Evolutionary conservation across 2,888 invertebrate genomes (phyloP).

Genomic region (Oscheius onirici): DNA sequence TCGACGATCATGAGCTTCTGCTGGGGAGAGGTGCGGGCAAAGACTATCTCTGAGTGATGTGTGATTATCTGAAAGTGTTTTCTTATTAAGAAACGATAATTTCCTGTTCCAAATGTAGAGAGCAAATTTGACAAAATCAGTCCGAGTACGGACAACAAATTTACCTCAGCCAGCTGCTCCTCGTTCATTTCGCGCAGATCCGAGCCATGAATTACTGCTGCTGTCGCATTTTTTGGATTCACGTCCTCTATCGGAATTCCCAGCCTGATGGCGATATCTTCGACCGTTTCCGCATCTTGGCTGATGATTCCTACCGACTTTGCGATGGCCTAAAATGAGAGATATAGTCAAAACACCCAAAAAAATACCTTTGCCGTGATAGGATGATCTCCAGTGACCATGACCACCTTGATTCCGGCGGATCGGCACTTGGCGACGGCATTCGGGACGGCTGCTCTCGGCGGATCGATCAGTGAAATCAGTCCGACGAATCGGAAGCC

Average conservation of each 20-base stretch:
- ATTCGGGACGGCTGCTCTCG: constrained; percentile 73
- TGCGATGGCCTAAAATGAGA: constrained; percentile 74
- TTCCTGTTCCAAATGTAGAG: no score
- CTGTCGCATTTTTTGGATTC: constrained; percentile 66
- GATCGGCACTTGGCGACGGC: constrained; percentile 73
- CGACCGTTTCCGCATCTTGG: constrained; percentile 75
- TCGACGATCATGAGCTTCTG: constrained; percentile 77
- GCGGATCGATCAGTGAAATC: constrained; percentile 74
- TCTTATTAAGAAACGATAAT: background rate
- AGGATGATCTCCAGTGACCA: constrained; percentile 77
- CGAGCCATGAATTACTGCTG: constrained; percentile 72
- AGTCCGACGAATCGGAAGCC: constrained; percentile 77
- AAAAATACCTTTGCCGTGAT: constrained; percentile 73
- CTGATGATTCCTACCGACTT: constrained; percentile 76
- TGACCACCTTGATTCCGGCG: constrained; percentile 74
- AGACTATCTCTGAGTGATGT: constrained; percentile 72
- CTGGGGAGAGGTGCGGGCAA: constrained; percentile 73
- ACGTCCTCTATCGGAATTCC: constrained; percentile 83
- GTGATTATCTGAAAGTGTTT: background rate
- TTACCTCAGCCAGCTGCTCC: constrained; percentile 69
- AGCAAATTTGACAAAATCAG: no score
- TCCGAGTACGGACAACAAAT: no score
- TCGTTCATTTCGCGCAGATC: constrained; percentile 70
- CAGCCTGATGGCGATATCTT: constrained; percentile 82
- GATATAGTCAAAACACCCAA: background rate